Percentiles rank a stretch among this genome's conserved stretches.
Conservation (phyloP, 1,140 invertebrate species). For the Platyscapa corneri region DNA sequence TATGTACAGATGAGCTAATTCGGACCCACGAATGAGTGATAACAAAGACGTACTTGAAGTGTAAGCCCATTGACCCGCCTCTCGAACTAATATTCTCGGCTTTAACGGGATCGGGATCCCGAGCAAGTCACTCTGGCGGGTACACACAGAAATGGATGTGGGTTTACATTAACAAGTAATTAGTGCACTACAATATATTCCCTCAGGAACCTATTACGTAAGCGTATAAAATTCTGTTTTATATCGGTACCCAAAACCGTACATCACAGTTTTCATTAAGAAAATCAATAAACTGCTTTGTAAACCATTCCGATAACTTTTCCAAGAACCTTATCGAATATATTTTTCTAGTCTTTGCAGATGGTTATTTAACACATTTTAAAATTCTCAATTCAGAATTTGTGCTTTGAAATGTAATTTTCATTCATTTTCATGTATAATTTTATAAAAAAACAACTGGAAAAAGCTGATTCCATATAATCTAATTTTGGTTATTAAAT, state of each 20-base stretch:
- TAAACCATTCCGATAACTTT: too few relatives aligned
- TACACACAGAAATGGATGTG: neutral
- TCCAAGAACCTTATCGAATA: too few relatives aligned
- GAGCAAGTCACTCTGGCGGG: neutral
- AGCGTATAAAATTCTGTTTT: neutral
- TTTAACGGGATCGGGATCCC: neutral
- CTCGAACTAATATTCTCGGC: constrained; percentile 12
- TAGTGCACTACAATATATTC: neutral
- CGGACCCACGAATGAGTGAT: neutral
- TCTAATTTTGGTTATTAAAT: too few relatives aligned
- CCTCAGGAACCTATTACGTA: neutral
- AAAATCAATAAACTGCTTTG: neutral
- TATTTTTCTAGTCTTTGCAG: too few relatives aligned
- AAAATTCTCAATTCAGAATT: too few relatives aligned
- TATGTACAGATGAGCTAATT: neutral
- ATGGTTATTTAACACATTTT: too few relatives aligned
- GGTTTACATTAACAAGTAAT: constrained; percentile 26
- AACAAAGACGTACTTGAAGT: neutral
- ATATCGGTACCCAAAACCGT: neutral
- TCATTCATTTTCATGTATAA: too few relatives aligned
- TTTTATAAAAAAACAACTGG: too few relatives aligned
- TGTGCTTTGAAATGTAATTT: too few relatives aligned
- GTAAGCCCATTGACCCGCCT: neutral
- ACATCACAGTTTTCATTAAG: neutral
- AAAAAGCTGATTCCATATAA: too few relatives aligned